Base-by-base conservation (phyloP, 1,140 invertebrate genomes). In the Heliconius eleuchia region DNA sequence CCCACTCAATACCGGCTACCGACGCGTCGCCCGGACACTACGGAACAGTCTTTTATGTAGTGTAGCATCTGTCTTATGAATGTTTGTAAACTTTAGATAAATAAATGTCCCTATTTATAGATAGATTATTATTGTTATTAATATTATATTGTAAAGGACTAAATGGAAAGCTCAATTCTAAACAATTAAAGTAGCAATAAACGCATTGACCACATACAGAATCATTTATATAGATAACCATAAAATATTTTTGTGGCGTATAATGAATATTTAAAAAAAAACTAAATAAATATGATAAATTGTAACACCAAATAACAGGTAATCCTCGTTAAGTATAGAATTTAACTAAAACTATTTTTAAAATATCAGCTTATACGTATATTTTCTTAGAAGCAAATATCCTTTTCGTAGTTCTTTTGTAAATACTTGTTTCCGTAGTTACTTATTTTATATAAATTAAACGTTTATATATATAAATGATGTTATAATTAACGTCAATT, bases 141-240 rank as follows among this genome's bases (percentile, higher is more conserved):
- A 39, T 79, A 27, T 71, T 78, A 30, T 66, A 66, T 30, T 30
- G 27, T 30, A 30, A 66, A 77, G 84, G 84, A 80, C 71, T 80
- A 76, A 79, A 84, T 71, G 81, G 81, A 84, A 89, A 88, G 86
- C 88, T 88, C 85, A 89, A 90, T 90, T 90, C 87, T 90, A 90
- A 90, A 90, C 77, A 86, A 80, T 76, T 85, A 75, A 85, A 76
- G 81, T 86, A 87, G 80, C 76, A 74, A 76, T 80, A 80, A 81
- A 81, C 37, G 73, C 71, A 81, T 73, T 77, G 79, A 80, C 76
- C 60, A 78, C 76, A 71, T 39, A 74, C 23, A 55, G 23, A 73
- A n/a, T 78, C 75, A 71, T 50, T 50, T 70, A 80, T 77, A 80
- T 78, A 81, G 73, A 74, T 74, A 77, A 74, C 76, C 72, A 81